phyloP scores from a whole-genome alignment of 2,113 vertebrate genomes.

The Mola mola region DNA sequence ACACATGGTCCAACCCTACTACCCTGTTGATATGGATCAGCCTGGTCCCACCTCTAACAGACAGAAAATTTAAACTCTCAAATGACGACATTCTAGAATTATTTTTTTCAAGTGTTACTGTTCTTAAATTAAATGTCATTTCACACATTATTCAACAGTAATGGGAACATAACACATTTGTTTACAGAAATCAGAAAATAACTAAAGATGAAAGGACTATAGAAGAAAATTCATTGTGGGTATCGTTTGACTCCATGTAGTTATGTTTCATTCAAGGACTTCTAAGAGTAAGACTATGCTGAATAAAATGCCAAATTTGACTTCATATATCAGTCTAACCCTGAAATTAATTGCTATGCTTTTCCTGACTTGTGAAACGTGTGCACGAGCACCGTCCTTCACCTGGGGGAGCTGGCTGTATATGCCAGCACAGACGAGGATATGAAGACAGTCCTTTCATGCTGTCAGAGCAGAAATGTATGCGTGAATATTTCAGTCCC shows the following conservation, averaged over 20 bases:
- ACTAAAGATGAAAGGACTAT: too few relatives aligned
- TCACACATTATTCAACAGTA: too few relatives aligned
- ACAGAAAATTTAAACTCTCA: too few relatives aligned
- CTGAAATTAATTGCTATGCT: slow-evolving; percentile 19
- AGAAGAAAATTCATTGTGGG: too few relatives aligned
- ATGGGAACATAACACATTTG: too few relatives aligned
- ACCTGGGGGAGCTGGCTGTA: slow-evolving; percentile 23
- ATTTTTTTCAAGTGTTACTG: too few relatives aligned
- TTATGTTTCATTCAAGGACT: not conserved
- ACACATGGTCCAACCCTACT: too few relatives aligned
- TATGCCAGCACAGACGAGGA: slow-evolving; percentile 6
- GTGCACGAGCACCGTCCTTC: not conserved
- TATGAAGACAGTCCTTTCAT: slow-evolving; percentile 27
- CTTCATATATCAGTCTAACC: not conserved
- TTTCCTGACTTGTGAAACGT: not conserved
- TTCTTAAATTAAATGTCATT: too few relatives aligned
- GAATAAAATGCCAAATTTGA: slow-evolving; percentile 8
- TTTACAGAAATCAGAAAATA: too few relatives aligned
- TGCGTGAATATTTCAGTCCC: slow-evolving; percentile 42
- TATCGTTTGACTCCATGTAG: not conserved
- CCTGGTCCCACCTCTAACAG: too few relatives aligned
- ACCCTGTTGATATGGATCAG: too few relatives aligned
- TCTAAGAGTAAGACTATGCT: not conserved
- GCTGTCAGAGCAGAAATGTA: slow-evolving; percentile 21
- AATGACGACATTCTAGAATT: too few relatives aligned